Conservation (phyloP, 2,888 invertebrate species). For the Nycteola revayana region DNA sequence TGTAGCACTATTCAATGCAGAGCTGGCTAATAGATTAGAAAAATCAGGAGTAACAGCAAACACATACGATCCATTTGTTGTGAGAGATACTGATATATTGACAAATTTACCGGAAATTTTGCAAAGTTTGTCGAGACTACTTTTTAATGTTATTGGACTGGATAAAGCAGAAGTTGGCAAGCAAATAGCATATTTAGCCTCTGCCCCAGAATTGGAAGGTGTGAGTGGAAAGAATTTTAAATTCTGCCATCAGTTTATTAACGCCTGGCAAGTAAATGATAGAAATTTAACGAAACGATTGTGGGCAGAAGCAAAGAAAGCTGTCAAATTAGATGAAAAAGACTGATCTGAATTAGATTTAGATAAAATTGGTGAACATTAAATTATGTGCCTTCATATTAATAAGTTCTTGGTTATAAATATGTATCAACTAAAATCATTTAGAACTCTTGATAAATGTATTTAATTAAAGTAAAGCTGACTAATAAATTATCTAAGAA, state of each 20-base stretch:
- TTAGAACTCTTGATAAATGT: no score
- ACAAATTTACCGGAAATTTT: slow-evolving; percentile 42
- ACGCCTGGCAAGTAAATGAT: slow-evolving; percentile 57
- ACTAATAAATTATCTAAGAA: no score
- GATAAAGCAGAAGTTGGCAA: slow-evolving; percentile 57
- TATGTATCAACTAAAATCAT: no score
- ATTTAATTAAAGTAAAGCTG: no score
- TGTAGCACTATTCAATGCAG: slow-evolving; percentile 82
- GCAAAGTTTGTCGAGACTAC: slow-evolving; percentile 40
- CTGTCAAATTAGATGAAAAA: slow-evolving; percentile 54
- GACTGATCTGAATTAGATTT: no score
- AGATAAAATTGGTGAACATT: no score
- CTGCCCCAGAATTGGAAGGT: slow-evolving; percentile 44
- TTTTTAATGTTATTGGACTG: slow-evolving; percentile 55
- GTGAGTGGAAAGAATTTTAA: slow-evolving; percentile 60
- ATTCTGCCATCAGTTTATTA: slow-evolving; percentile 54
- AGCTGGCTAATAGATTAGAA: slow-evolving; percentile 78
- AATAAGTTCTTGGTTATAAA: no score
- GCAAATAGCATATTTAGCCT: slow-evolving; percentile 58
- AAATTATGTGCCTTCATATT: no score
- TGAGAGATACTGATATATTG: slow-evolving; percentile 56
- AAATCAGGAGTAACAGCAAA: slow-evolving; percentile 84
- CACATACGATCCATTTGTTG: slow-evolving; percentile 80
- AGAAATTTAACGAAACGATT: slow-evolving; percentile 41
- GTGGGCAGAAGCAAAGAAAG: slow-evolving; percentile 58